Conservation (phyloP, 2,797 vertebrate species). For the Ceryle rudis region DNA sequence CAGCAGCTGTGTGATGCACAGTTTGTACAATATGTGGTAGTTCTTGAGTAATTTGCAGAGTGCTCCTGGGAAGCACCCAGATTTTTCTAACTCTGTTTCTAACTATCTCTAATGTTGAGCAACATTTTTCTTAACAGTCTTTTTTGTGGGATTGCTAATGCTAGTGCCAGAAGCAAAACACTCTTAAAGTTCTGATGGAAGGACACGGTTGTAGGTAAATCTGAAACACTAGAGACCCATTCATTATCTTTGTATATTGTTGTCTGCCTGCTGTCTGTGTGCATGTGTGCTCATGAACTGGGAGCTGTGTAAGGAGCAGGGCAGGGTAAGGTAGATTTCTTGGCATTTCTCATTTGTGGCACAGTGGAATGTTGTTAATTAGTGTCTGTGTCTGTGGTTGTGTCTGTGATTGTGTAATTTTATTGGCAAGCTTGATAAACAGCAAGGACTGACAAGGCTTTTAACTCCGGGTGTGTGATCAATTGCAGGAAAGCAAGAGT, state of each 20-base stretch:
- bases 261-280: slow-evolving; percentile 73
- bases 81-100: slow-evolving; percentile 49
- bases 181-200: slow-evolving; percentile 76
- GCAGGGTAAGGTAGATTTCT: slow-evolving; percentile 8
- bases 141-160: slow-evolving; percentile 75
- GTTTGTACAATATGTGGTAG: background rate
- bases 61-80: slow-evolving; percentile 44
- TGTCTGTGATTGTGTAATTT: slow-evolving; percentile 63
- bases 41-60: slow-evolving; percentile 27
- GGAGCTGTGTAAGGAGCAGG: slow-evolving; percentile 48
- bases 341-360: slow-evolving; percentile 65
- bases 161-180: slow-evolving; percentile 76
- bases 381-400: slow-evolving; percentile 69
- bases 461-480: background rate
- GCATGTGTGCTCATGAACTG: slow-evolving; percentile 69
- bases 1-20: background rate
- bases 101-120: slow-evolving; percentile 74
- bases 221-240: slow-evolving; percentile 71
- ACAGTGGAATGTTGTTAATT: slow-evolving; percentile 66
- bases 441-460: background rate
- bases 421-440: slow-evolving; percentile 41
- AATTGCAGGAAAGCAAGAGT: background rate
- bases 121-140: slow-evolving; percentile 78
- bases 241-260: slow-evolving; percentile 66
- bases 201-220: slow-evolving; percentile 76